Conservation (phyloP, 2,797 vertebrate genomes). For the Chiroxiphia lanceolata region DNA sequence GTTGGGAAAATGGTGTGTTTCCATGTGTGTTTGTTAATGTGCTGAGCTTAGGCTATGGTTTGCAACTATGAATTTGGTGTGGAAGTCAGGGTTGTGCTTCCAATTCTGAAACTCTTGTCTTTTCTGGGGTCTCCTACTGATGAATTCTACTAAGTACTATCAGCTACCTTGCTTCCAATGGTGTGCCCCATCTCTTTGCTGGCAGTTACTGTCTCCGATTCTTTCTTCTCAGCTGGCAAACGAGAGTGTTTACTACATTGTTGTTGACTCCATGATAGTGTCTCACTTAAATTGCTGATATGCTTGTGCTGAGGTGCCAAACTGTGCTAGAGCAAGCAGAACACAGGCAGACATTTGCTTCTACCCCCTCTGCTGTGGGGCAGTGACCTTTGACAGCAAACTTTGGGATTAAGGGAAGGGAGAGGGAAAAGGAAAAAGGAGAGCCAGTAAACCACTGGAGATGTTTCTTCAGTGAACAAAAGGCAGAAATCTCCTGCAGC, state of each 20-base stretch:
- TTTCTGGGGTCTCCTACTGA: not conserved
- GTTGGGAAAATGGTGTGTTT: not conserved
- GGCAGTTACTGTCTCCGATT: not conserved
- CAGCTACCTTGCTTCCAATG: not conserved
- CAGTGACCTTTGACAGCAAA: not conserved
- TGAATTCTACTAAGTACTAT: not conserved
- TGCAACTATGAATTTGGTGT: not conserved
- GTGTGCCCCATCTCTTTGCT: not conserved
- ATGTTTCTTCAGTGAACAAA: not conserved
- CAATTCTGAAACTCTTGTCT: not conserved
- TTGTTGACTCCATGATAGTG: not conserved
- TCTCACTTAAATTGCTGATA: not conserved
- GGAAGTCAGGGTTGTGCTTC: not conserved
- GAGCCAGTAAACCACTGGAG: not conserved
- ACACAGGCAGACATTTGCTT: not conserved
- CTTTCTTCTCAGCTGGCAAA: not conserved
- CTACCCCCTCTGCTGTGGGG: not conserved
- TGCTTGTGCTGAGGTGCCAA: not conserved
- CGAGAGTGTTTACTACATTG: not conserved
- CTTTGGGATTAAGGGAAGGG: not conserved
- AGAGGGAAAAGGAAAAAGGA: not conserved
- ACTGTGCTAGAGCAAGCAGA: not conserved
- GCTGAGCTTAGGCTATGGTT: not conserved
- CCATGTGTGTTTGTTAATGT: not conserved
- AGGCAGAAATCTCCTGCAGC: not conserved